Conservation (phyloP, 2,888 invertebrate genomes). For the Ectemnius lituratus region DNA sequence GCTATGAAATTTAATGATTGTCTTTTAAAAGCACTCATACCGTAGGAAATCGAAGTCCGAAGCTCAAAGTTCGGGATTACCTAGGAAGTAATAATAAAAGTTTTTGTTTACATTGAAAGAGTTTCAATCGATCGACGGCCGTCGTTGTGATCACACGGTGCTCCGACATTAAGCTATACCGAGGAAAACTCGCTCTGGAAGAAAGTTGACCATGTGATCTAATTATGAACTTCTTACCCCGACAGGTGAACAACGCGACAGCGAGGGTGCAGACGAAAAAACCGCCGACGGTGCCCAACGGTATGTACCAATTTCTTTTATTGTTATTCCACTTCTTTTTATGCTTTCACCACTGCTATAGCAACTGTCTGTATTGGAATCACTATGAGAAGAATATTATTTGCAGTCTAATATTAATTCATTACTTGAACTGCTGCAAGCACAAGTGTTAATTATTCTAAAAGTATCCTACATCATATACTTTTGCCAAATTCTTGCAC, state of each 20-base stretch:
- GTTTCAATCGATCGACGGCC: background rate
- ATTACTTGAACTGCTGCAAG: too few species aligned
- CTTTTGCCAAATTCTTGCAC: too few species aligned
- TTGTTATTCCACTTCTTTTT: background rate
- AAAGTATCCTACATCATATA: too few species aligned
- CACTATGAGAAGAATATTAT: too few species aligned
- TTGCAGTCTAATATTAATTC: too few species aligned
- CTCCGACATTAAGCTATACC: slow-evolving; percentile 20
- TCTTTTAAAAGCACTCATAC: too few species aligned
- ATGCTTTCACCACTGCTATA: background rate
- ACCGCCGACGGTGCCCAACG: slow-evolving; percentile 93
- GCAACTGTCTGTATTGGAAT: too few species aligned
- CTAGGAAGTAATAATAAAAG: too few species aligned
- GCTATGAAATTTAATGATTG: too few species aligned
- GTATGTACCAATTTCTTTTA: slow-evolving; percentile 80
- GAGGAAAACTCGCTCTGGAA: background rate
- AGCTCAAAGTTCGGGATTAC: too few species aligned
- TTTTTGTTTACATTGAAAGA: background rate
- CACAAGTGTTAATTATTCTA: too few species aligned
- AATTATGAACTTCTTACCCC: slow-evolving; percentile 59
- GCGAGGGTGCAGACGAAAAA: slow-evolving; percentile 99
- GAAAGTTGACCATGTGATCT: slow-evolving; percentile 14
- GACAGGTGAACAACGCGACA: slow-evolving; percentile 99
- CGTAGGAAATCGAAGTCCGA: too few species aligned
- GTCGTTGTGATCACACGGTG: slow-evolving; percentile 15